phyloP scores from a whole-genome alignment of 1,140 invertebrate genomes.

The Hetaerina americana region DNA sequence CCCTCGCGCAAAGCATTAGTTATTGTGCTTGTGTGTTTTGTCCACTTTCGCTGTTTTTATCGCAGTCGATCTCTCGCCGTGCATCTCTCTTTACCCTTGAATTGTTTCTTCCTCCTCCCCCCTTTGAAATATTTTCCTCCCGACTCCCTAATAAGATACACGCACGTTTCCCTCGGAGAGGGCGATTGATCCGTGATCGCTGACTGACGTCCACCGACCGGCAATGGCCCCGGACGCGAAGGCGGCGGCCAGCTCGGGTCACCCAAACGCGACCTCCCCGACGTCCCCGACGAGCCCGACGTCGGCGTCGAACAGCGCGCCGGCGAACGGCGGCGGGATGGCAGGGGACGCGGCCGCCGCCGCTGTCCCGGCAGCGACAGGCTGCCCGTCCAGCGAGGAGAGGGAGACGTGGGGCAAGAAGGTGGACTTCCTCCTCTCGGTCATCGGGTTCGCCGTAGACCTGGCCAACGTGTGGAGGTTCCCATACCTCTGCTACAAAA shows the following conservation, averaged over 20 bases:
- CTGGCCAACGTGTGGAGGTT: slow-evolving; percentile 47
- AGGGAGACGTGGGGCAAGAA: slow-evolving; percentile 47
- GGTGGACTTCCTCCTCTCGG: slow-evolving; percentile 50
- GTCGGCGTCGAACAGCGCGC: neutral
- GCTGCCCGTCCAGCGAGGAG: slow-evolving; percentile 18
- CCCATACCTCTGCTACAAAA: slow-evolving; percentile 31
- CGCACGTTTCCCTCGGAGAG: too few species aligned
- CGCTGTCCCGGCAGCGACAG: slow-evolving; percentile 1
- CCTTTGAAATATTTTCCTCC: too few species aligned
- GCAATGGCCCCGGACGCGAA: neutral
- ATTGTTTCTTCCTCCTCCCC: too few species aligned
- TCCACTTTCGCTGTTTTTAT: too few species aligned
- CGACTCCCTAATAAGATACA: too few species aligned
- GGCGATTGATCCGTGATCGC: too few species aligned
- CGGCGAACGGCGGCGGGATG: too few species aligned
- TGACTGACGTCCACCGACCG: neutral
- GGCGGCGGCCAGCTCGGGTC: neutral
- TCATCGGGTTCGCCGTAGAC: slow-evolving; percentile 47
- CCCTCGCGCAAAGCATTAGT: too few species aligned
- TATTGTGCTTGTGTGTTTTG: too few species aligned
- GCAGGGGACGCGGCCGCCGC: too few species aligned
- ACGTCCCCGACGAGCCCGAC: neutral
- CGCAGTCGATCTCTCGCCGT: too few species aligned
- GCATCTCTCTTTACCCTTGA: too few species aligned
- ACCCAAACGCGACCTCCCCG: neutral